These are phyloP conservation scores for Caenorhabditis plicata DNA, from an alignment of 2,888 invertebrate species.

Conservation along the genomic window DNA sequence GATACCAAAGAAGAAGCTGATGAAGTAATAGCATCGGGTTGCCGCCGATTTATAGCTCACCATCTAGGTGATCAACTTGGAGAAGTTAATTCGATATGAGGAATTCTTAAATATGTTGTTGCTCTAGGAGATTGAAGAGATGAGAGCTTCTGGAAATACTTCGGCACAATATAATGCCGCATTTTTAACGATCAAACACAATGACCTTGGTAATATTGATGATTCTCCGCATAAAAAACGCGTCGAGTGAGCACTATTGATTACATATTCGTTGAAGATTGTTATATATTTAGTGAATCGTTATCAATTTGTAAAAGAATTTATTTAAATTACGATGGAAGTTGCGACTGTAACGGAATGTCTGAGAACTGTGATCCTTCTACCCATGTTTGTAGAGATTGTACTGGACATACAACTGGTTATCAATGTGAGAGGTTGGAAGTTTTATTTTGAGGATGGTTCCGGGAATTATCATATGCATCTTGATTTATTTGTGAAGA, in stretches of 20 bases:
- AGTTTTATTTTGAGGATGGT: too few species aligned
- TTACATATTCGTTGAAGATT: not conserved
- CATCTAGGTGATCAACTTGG: constrained; percentile 46
- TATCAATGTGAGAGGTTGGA: constrained; percentile 76
- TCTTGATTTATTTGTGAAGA: too few species aligned
- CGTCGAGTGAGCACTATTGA: constrained; percentile 2
- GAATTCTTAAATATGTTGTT: constrained; percentile 6
- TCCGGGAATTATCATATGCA: too few species aligned
- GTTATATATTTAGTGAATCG: constrained; percentile 27
- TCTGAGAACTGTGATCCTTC: constrained; percentile 62
- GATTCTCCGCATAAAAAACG: constrained; percentile 11
- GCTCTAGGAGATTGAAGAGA: constrained; percentile 45
- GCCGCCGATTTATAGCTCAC: constrained; percentile 45
- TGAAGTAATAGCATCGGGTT: constrained; percentile 43
- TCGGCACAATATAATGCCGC: constrained; percentile 30
- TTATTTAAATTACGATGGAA: constrained; percentile 38
- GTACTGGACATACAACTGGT: constrained; percentile 90
- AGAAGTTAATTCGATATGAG: constrained; percentile 25
- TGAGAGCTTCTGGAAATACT: constrained; percentile 27
- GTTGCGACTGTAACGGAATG: constrained; percentile 35
- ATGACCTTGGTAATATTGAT: constrained; percentile 8
- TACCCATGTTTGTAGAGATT: constrained; percentile 91
- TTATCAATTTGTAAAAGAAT: constrained; percentile 45
- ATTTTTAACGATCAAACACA: constrained; percentile 14
- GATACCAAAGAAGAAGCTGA: constrained; percentile 42